phyloP scores from a whole-genome alignment of 1,140 invertebrate genomes.

The Sesamia nonagrioides region DNA sequence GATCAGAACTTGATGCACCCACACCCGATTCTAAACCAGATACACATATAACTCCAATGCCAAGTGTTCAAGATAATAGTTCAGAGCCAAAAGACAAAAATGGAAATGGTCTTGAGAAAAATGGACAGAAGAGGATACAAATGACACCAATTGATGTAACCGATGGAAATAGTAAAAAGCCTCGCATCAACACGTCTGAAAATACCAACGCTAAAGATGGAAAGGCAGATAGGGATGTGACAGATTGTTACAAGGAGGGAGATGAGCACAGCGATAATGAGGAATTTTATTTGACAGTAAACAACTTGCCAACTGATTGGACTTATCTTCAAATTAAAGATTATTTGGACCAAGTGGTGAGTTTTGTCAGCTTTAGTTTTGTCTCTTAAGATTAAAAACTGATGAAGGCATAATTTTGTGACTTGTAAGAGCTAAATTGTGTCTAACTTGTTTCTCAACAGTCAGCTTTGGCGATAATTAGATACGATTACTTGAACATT shows the following conservation, averaged over 20 bases:
- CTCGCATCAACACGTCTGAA: neutral
- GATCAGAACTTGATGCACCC: neutral
- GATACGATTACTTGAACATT: too few species aligned
- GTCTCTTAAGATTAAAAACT: neutral
- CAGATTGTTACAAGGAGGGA: neutral
- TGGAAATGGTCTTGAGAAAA: constrained; percentile 6
- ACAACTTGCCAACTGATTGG: constrained; percentile 44
- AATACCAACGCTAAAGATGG: neutral
- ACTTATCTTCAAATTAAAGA: constrained; percentile 42
- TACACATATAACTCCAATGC: neutral
- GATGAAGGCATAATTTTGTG: too few species aligned
- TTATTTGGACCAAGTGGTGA: constrained; percentile 42
- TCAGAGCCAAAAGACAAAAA: neutral
- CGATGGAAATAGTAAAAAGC: neutral
- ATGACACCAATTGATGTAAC: neutral
- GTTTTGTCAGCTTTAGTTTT: neutral
- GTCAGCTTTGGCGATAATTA: too few species aligned
- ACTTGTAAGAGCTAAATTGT: too few species aligned
- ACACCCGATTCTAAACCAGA: neutral
- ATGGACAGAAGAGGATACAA: neutral
- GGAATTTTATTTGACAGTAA: constrained; percentile 37
- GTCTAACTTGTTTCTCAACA: too few species aligned
- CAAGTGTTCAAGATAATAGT: neutral
- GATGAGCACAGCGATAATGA: neutral
- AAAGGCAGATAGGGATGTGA: neutral